Base-by-base conservation (phyloP, 2,797 vertebrate species). In the Alauda arvensis region DNA sequence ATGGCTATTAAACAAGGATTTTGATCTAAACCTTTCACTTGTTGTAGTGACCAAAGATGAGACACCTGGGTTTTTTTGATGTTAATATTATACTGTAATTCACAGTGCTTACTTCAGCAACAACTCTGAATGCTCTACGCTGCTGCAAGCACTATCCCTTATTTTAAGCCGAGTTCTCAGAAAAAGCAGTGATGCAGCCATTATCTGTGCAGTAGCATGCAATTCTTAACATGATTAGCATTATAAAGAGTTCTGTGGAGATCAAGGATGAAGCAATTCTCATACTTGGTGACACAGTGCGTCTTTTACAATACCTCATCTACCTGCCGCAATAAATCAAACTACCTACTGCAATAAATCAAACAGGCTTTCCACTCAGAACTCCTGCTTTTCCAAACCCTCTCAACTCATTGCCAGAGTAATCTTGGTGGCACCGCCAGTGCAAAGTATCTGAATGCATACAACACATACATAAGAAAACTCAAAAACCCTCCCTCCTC, bases 401-500 rank as follows among this genome's bases (percentile, higher is more conserved):
- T 13, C 31, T 77, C 25, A 55, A 18, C 18, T 63, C 1, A 61
- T 45, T 53, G 39, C 31, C 40, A 75, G 9, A 77, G 7, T 34
- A 66, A 78, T 57, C 9, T 5, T 63, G 16, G 31, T 9, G 33
- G 31, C 28, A 53, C 43, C 34, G 31, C 6, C 20, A 65, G 26
- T 15, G 21, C 52, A 42, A 63, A 60, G 3, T 43, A 66, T 19
- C 16, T 49, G n/a, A 53, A 55, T 8, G 28, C 45, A 21, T 5
- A 49, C 6, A 80, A 49, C 8, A 33, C 3, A 25, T 3, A n/a
- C 1, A 23, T 18, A 55, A 21, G 3, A 19, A 45, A 72, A 23
- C 11, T 1, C 12, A 7, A 42, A 48, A 55, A 1, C 5, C 5
- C 14, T 34, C 7, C 4, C 10, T 9, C 3, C 6, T 12, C 5